Evolutionary conservation across 1,140 invertebrate genomes (phyloP).

Genomic region (Caenorhabditis tropicalis): DNA sequence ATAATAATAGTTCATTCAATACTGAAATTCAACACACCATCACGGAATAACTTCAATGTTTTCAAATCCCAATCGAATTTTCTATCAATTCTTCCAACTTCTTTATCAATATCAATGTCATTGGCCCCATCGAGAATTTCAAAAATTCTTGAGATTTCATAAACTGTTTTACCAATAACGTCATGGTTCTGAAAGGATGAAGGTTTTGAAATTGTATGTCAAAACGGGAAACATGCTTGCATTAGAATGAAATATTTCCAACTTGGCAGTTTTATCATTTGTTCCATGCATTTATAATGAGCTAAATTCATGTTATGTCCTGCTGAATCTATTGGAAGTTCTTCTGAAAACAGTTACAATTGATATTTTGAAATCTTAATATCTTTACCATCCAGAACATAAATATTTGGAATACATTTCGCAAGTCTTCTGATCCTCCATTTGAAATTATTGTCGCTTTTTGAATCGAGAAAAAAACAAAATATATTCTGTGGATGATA

Average conservation of each 20-base stretch:
- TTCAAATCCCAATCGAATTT: conserved; percentile 38
- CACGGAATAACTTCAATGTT: background rate
- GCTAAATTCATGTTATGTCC: conserved; percentile 37
- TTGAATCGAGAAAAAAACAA: conserved; percentile 28
- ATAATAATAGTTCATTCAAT: background rate
- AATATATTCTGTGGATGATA: conserved; percentile 34
- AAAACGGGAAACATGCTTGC: background rate
- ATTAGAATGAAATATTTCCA: background rate
- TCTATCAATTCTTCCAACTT: background rate
- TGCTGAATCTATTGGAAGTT: conserved; percentile 20
- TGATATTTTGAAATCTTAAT: background rate
- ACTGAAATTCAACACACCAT: background rate
- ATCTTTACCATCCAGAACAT: background rate
- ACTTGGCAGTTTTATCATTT: background rate
- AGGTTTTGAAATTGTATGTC: no score
- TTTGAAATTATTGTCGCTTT: background rate
- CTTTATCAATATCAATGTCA: conserved; percentile 29
- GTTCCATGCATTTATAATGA: conserved; percentile 35
- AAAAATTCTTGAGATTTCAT: conserved; percentile 15
- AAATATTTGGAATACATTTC: conserved; percentile 26
- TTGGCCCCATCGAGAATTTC: conserved; percentile 38
- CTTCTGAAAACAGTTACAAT: background rate
- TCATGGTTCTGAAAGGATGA: conserved; percentile 15
- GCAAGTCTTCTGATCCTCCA: conserved; percentile 1
- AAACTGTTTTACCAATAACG: conserved; percentile 21